A percentile compares a stretch with the other conserved stretches of the same genome.
phyloP scores from a whole-genome alignment of 1,140 invertebrate genomes.

The Drosophila hydei region DNA sequence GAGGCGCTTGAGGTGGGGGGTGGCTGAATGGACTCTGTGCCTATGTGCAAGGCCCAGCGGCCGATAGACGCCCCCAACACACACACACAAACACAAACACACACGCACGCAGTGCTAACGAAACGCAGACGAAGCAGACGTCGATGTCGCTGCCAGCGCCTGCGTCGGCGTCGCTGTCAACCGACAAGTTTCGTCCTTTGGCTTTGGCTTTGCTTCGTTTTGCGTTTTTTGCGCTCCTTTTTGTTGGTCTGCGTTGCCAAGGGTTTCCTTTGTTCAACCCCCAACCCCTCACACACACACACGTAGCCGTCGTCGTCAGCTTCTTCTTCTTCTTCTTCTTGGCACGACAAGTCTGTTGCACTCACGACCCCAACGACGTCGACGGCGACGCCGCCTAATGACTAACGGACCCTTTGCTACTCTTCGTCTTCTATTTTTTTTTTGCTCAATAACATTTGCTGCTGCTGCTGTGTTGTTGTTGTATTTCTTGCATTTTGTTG shows the following conservation, averaged over 20 bases:
- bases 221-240: constrained; percentile 58
- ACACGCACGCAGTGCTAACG: not conserved
- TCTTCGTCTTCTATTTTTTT: constrained; percentile 1
- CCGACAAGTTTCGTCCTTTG: constrained; percentile 41
- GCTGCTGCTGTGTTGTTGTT: not conserved
- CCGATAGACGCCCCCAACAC: constrained; percentile 24
- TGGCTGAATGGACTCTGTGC: constrained; percentile 29
- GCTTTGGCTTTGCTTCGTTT: constrained; percentile 29
- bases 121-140: constrained; percentile 45
- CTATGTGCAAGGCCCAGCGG: constrained; percentile 32
- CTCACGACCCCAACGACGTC: constrained; percentile 58
- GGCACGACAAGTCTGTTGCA: constrained; percentile 73
- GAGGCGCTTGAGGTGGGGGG: not conserved
- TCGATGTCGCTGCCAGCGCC: constrained; percentile 25
- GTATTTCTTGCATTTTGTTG: constrained; percentile 20
- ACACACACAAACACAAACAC: constrained; percentile 7
- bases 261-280: constrained; percentile 80
- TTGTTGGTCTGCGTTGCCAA: constrained; percentile 81
- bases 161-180: constrained; percentile 22
- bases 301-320: not conserved
- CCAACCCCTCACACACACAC: not conserved
- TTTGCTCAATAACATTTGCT: constrained; percentile 6
- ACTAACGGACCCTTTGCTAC: constrained; percentile 64
- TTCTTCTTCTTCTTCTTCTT: constrained; percentile 15
- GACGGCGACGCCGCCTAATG: constrained; percentile 52